These are phyloP conservation scores for Cosmopolites sordidus DNA, from an alignment of 2,888 invertebrate species.

Conservation along the genomic window DNA sequence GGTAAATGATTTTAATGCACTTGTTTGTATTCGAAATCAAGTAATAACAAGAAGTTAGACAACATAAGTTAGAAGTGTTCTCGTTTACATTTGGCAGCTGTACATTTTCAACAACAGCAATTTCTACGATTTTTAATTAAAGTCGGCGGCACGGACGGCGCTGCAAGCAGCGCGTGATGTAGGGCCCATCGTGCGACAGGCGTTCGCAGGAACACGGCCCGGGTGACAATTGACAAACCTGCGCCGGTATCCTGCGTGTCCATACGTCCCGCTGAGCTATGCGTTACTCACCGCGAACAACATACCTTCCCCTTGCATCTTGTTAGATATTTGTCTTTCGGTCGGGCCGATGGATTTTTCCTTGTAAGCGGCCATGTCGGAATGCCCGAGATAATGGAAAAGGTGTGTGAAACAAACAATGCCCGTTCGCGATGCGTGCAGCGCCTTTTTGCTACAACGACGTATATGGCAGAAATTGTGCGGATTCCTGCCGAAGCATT, in stretches of 20 bases:
- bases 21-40: too few species aligned
- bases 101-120: too few species aligned
- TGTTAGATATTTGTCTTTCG: conserved; percentile 47
- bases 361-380: conserved; percentile 37
- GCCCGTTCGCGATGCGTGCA: conserved; percentile 14
- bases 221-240: conserved; percentile 50
- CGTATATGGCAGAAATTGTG: conserved; percentile 28
- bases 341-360: conserved; percentile 35
- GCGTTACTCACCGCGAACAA: conserved; percentile 44
- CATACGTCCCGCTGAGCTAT: conserved; percentile 46
- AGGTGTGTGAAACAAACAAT: conserved; percentile 40
- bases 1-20: too few species aligned
- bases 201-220: conserved; percentile 41
- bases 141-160: not conserved
- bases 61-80: too few species aligned
- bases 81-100: too few species aligned
- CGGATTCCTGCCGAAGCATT: conserved; percentile 24
- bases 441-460: not conserved
- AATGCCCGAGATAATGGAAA: conserved; percentile 46
- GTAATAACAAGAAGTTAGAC: too few species aligned
- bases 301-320: conserved; percentile 44
- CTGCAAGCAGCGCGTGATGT: conserved; percentile 37
- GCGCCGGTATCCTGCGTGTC: conserved; percentile 45
- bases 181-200: conserved; percentile 42
- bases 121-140: not conserved